These are phyloP conservation scores for Panonychus citri DNA, from an alignment of 1,140 invertebrate species.

Conservation along the genomic window DNA sequence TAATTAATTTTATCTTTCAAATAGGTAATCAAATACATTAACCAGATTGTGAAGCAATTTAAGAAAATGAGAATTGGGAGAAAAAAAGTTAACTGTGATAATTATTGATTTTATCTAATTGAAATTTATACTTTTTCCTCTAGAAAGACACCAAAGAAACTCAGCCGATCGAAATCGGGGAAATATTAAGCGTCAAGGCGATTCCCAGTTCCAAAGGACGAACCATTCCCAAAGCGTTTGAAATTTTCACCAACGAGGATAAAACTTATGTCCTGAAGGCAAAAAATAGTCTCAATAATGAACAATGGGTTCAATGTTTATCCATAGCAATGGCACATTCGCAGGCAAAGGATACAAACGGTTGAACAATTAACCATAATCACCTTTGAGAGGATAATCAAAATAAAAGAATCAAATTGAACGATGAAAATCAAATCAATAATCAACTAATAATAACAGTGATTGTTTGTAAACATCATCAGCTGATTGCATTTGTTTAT, in stretches of 20 bases:
- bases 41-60: no score
- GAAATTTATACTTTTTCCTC: conserved; percentile 2
- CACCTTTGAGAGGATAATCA: no score
- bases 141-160: conserved; percentile 23
- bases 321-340: conserved; percentile 66
- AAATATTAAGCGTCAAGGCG: conserved; percentile 75
- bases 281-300: conserved; percentile 74
- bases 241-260: conserved; percentile 72
- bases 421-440: no score
- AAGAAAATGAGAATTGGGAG: no score
- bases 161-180: conserved; percentile 50
- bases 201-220: conserved; percentile 37
- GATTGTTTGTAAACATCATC: no score
- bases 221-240: conserved; percentile 80
- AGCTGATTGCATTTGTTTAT: no score
- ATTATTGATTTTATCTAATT: background rate
- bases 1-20: no score
- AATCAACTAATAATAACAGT: no score
- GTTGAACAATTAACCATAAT: no score
- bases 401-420: no score
- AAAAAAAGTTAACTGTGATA: no score
- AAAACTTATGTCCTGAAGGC: conserved; percentile 74
- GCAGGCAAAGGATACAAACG: conserved; percentile 33
- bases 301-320: conserved; percentile 76
- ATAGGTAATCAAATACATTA: no score